Conservation (phyloP, 2,113 vertebrate species). For the Fregata magnificens region DNA sequence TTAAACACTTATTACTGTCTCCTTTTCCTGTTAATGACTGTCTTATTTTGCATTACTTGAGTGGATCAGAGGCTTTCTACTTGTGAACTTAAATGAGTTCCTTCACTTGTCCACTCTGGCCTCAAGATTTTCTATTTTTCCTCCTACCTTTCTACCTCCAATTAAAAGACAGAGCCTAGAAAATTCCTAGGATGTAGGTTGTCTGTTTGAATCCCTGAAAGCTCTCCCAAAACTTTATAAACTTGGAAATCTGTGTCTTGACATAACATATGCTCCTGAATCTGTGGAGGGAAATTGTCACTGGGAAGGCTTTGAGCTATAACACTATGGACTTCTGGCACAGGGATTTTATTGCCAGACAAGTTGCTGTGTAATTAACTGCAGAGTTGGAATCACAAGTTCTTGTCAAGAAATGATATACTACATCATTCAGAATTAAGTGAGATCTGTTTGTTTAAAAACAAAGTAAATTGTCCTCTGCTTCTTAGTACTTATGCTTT, state of each 20-base stretch:
- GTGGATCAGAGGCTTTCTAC: not conserved
- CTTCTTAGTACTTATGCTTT: not conserved
- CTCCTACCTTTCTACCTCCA: not conserved
- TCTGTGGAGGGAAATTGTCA: not conserved
- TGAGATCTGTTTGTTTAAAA: conserved; percentile 1
- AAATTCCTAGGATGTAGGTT: not conserved
- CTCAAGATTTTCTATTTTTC: not conserved
- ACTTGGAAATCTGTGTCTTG: not conserved
- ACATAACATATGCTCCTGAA: not conserved
- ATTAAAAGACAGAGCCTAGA: not conserved
- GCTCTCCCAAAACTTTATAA: not conserved
- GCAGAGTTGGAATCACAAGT: not conserved
- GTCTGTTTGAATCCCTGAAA: not conserved
- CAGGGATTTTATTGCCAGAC: not conserved
- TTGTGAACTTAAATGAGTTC: not conserved
- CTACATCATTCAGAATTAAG: not conserved
- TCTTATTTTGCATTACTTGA: not conserved
- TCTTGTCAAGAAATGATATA: not conserved
- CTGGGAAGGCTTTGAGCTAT: not conserved
- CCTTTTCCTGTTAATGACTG: not conserved
- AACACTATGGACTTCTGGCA: not conserved
- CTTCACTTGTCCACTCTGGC: not conserved
- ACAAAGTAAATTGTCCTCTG: not conserved
- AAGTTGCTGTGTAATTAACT: conserved; percentile 5
- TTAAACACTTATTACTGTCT: not conserved